These are phyloP conservation scores for Mimachlamys varia DNA, from an alignment of 2,888 invertebrate species.

Conservation along the genomic window DNA sequence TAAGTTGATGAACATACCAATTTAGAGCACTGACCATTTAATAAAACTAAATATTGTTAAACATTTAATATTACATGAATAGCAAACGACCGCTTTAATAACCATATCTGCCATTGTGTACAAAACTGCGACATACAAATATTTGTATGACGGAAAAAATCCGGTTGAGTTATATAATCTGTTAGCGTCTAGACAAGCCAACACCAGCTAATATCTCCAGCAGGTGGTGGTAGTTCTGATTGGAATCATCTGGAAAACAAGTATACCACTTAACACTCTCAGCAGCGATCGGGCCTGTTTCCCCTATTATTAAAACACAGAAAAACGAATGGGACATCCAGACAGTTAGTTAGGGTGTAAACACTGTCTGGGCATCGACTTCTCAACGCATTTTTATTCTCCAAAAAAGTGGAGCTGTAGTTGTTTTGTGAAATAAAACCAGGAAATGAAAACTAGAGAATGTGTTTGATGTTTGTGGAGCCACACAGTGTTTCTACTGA, in stretches of 20 bases:
- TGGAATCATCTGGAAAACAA: background rate
- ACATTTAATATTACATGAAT: background rate
- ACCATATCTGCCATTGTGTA: background rate
- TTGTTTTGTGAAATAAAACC: constrained; percentile 10
- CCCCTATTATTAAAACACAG: background rate
- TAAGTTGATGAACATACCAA: too few relatives aligned
- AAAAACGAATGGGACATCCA: background rate
- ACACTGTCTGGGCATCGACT: background rate
- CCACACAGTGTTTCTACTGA: background rate
- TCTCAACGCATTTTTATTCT: background rate
- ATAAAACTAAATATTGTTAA: too few relatives aligned
- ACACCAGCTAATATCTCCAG: background rate
- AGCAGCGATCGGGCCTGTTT: background rate
- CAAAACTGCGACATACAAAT: background rate
- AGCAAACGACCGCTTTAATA: background rate
- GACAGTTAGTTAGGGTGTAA: background rate
- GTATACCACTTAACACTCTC: background rate
- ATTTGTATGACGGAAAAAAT: background rate
- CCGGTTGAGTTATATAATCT: background rate
- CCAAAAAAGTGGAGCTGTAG: background rate
- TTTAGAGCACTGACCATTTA: too few relatives aligned
- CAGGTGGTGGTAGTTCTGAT: background rate
- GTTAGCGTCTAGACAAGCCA: background rate
- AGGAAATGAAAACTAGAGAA: background rate
- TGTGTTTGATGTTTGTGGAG: background rate